Evolutionary conservation across 2,113 vertebrate species (phyloP).

Genomic region (Hirundichthys speculiger): DNA sequence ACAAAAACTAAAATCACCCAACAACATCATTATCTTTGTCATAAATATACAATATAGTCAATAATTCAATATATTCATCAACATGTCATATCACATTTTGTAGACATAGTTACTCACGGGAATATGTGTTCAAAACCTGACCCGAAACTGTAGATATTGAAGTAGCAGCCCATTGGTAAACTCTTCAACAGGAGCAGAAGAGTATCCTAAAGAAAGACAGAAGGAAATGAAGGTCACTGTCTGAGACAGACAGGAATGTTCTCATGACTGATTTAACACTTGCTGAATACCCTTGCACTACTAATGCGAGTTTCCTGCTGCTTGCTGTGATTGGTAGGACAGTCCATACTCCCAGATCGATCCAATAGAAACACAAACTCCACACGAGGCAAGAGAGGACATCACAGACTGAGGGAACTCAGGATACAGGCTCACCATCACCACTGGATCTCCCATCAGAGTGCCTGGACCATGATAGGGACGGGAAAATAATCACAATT

Average conservation of each 20-base stretch:
- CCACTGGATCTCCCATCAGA: conserved; percentile 81
- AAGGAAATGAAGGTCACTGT: conserved; percentile 1
- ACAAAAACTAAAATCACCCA: too few species aligned
- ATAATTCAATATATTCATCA: too few species aligned
- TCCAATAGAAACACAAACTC: conserved; percentile 89
- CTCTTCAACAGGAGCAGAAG: conserved; percentile 86
- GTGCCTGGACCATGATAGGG: conserved; percentile 64
- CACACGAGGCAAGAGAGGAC: conserved; percentile 56
- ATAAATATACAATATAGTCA: too few species aligned
- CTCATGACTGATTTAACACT: not conserved
- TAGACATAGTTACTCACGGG: conserved; percentile 63
- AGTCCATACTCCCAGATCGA: conserved; percentile 83
- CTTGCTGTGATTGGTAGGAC: not conserved
- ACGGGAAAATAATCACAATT: not conserved
- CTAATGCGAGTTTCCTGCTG: conserved; percentile 64
- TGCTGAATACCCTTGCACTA: conserved; percentile 80
- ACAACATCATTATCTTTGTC: too few species aligned
- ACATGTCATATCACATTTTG: not conserved
- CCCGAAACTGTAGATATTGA: conserved; percentile 89
- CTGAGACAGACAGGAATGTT: not conserved
- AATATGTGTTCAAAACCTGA: conserved; percentile 78
- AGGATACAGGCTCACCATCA: conserved; percentile 87
- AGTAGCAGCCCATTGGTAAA: conserved; percentile 87
- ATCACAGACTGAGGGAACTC: conserved; percentile 73
- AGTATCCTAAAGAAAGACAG: conserved; percentile 74